A percentile compares a stretch with the other conserved stretches of the same genome.
phyloP scores from a whole-genome alignment of 1,140 invertebrate genomes.

The Eumeta japonica region DNA sequence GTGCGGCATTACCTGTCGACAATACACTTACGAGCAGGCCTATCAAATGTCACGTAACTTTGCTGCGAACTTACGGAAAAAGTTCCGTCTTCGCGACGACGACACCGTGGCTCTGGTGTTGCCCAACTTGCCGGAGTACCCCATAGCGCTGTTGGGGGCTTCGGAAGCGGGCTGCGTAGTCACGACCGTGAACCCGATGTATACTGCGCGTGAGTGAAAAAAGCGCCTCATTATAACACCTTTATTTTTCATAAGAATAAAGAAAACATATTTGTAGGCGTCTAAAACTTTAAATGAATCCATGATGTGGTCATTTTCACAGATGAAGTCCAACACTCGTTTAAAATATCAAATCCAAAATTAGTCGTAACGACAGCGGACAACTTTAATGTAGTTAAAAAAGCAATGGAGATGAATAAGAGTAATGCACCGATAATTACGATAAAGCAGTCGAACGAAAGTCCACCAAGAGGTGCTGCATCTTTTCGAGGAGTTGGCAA shows the following conservation, averaged over 20 bases:
- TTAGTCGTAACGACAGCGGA: slow-evolving; percentile 65
- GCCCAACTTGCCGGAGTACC: slow-evolving; percentile 78
- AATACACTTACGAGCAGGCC: slow-evolving; percentile 70
- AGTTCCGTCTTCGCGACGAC: slow-evolving; percentile 66
- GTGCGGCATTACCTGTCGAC: slow-evolving; percentile 67
- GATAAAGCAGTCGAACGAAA: slow-evolving; percentile 31
- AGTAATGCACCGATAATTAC: slow-evolving; percentile 60
- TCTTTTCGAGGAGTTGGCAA: slow-evolving; percentile 60
- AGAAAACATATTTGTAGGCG: no score
- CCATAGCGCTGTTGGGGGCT: slow-evolving; percentile 66
- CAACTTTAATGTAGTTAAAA: slow-evolving; percentile 42
- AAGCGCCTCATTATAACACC: not conserved
- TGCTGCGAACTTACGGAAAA: slow-evolving; percentile 65
- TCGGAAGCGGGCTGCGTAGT: slow-evolving; percentile 69
- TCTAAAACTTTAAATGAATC: not conserved
- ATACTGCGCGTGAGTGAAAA: slow-evolving; percentile 67
- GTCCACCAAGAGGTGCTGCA: slow-evolving; percentile 53
- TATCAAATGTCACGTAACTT: slow-evolving; percentile 64
- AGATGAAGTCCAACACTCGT: slow-evolving; percentile 79
- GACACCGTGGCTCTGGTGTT: slow-evolving; percentile 71
- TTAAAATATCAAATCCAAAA: slow-evolving; percentile 64
- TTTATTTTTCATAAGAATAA: not conserved
- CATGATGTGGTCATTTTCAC: slow-evolving; percentile 20
- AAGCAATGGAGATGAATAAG: slow-evolving; percentile 46
- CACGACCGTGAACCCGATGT: slow-evolving; percentile 79